These are phyloP conservation scores for Sipunculus nudus DNA, from an alignment of 2,888 invertebrate genomes.

Conservation along the genomic window DNA sequence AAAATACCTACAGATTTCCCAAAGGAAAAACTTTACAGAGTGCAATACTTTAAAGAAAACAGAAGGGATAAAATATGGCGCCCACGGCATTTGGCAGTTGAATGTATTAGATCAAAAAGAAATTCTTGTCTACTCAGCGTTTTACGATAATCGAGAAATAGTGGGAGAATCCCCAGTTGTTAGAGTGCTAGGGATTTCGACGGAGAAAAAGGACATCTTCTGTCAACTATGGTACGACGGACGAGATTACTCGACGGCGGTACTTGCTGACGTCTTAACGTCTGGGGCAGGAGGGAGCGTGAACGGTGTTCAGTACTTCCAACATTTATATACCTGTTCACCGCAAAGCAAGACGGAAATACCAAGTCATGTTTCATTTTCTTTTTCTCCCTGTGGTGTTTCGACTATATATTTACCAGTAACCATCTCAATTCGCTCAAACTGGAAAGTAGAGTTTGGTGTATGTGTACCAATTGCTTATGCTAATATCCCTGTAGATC, in stretches of 20 bases:
- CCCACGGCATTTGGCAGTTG: too few species aligned
- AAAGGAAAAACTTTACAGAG: too few species aligned
- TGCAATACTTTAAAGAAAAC: too few species aligned
- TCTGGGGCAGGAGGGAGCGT: conserved; percentile 22
- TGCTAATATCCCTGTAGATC: conserved; percentile 9
- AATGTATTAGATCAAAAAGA: too few species aligned
- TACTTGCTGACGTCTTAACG: neutral
- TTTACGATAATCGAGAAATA: conserved; percentile 31
- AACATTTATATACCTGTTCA: conserved; percentile 22
- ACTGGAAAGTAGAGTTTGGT: conserved; percentile 32
- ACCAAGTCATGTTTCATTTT: conserved; percentile 33
- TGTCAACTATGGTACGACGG: conserved; percentile 36
- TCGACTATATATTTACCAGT: conserved; percentile 24
- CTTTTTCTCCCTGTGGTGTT: conserved; percentile 16
- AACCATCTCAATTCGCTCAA: neutral
- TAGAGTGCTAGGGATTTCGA: conserved; percentile 18
- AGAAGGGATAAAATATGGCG: too few species aligned
- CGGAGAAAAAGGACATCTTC: conserved; percentile 1
- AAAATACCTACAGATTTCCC: too few species aligned
- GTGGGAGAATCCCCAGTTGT: conserved; percentile 19
- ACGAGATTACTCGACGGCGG: conserved; percentile 16
- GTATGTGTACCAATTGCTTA: conserved; percentile 35
- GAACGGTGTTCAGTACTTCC: conserved; percentile 15
- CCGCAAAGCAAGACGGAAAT: conserved; percentile 12
- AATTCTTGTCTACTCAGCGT: conserved; percentile 29